Conservation (phyloP, 1,140 invertebrate genomes). For the Hermetia illucens region DNA sequence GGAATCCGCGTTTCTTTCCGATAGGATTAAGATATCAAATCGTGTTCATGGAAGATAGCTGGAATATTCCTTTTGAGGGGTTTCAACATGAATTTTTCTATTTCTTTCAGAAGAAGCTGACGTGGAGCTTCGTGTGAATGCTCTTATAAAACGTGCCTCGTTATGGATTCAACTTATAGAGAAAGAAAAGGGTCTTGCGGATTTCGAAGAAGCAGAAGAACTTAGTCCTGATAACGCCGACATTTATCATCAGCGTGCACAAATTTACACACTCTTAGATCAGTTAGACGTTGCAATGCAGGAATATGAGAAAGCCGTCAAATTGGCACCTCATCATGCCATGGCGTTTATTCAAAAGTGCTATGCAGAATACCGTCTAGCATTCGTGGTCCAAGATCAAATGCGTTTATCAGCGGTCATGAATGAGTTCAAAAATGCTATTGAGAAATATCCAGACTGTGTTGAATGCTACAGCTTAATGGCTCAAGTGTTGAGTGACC, state of each 20-base stretch:
- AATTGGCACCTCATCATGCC: conserved; percentile 65
- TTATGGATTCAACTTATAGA: conserved; percentile 67
- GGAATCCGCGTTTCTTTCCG: no score
- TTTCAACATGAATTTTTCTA: background rate
- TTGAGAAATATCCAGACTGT: conserved; percentile 68
- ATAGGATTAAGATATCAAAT: no score
- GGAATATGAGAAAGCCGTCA: conserved; percentile 72
- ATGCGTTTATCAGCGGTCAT: conserved; percentile 42
- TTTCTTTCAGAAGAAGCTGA: conserved; percentile 31
- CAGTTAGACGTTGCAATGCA: conserved; percentile 59
- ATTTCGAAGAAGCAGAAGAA: conserved; percentile 60
- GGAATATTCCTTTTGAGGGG: background rate
- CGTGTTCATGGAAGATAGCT: background rate
- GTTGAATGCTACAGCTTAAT: conserved; percentile 71
- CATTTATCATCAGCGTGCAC: conserved; percentile 59
- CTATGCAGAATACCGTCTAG: conserved; percentile 66
- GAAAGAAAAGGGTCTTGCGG: conserved; percentile 53
- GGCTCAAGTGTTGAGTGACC: conserved; percentile 72
- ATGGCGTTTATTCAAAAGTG: conserved; percentile 78
- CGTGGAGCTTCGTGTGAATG: conserved; percentile 59
- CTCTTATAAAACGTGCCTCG: conserved; percentile 78
- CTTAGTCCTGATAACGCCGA: conserved; percentile 69
- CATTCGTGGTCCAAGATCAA: conserved; percentile 37
- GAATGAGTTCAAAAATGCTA: conserved; percentile 54
- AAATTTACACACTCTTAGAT: conserved; percentile 72